Evolutionary conservation across 2,888 invertebrate species (phyloP), one percentile per base, ranked within the genome.

Genomic region (Hipparchia semele): DNA sequence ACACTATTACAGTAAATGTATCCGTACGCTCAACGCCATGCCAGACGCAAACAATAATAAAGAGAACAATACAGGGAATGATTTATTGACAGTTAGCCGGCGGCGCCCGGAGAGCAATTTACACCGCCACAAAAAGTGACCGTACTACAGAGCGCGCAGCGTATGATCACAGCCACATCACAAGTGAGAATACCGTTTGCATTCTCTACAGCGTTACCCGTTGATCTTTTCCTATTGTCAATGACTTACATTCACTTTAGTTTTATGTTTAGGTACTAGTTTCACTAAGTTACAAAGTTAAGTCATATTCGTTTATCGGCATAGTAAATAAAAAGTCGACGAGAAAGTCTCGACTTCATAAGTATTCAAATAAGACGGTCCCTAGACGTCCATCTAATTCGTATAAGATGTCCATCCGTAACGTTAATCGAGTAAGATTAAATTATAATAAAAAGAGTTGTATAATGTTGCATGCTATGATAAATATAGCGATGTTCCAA

Each of bases 71-170:
- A 83, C 83, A 81, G 78, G 76, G 76, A 81, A 86, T 86, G 84
- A 87, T 87, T 87, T 87, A 87, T 86, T 79, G 84, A 86, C 86
- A 86, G 87, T 86, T 84, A 86, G 81, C 80, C 80, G 82, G 82
- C 80, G 82, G 81, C 83, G 81, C 86, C 84, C 83, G 78, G 73
- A 86, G 86, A 86, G 85, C 82, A 86, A 88, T 88, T 89, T 85
- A 80, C 82, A 79, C 74, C 78, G 78, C 74, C 77, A 83, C 84
- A 90, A 90, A 92, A 90, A 90, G 83, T 81, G 76, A 78, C 71
- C 72, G 62, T 56, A 9, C 53, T 39, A 2, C 12, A 23, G 71
- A 71, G 64, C 64, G 58, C 64, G 58, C 72, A 58, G 73, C 60
- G 77, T 75, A 77, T 78, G 75, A 75, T 77, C 72, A 64, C 60